Evolutionary conservation across 2,113 vertebrate species (phyloP), one percentile per base, ranked within the genome.

Genomic region (Gopherus evgoodei): DNA sequence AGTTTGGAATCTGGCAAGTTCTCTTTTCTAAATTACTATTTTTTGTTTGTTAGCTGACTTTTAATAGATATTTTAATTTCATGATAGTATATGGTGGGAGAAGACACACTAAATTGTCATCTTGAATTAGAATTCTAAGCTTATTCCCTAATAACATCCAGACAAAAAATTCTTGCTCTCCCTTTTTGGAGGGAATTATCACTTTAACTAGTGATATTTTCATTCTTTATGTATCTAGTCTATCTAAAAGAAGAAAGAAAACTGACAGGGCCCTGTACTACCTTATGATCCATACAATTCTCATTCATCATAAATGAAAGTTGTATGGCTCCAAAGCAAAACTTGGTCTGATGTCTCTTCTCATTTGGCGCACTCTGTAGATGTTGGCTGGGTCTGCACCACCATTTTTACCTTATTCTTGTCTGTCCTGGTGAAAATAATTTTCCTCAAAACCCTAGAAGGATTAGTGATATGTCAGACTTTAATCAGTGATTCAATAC

Each of bases 361-460:
- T 83, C 49, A n/a, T 12, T 88, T 91, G 42, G 31, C 91, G 38
- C n/a, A 83, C 21, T 56, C 91, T 92, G 76, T 42, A 90, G 49
- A 50, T 1, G 5, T 47, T 53, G 8, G 72, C 88, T 44, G 69
- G 54, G 56, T 88, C 87, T 90, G 17, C 0, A 31, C 81, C 91
- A 57, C 80, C 52, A 25, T 92, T 90, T 84, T 52, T 95, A 83
- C 22, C 84, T 91, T 65, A 56, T 80, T 92, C 57, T 86, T 42
- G 84, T 56, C 25, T 72, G 10, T 90, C 92, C 11, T 53, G 91
- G 78, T 47, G 82, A 87, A 25, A 50, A 38, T 24, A 57, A 9
- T 88, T 91, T 88, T 86, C 10, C 19, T 88, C 19, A 31, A 29
- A 86, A 53, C 75, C 62, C 8, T 35, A 50, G 83, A 29, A 93